phyloP scores from a whole-genome alignment of 2,113 vertebrate species.

The Pandion haliaetus region DNA sequence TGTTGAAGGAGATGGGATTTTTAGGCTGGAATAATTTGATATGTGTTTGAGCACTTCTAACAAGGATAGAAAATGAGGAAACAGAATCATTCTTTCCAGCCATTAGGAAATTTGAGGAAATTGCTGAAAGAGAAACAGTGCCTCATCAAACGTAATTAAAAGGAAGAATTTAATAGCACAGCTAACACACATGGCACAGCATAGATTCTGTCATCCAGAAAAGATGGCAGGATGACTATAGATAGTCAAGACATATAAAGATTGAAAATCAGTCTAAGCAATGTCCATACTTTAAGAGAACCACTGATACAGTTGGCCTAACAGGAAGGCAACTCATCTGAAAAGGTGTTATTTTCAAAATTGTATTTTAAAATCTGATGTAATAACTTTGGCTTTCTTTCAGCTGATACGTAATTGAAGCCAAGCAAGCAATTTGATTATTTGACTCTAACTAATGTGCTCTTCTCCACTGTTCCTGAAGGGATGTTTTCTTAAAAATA shows the following conservation, averaged over 20 bases:
- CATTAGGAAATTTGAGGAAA: neutral
- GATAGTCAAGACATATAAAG: neutral
- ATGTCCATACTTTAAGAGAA: neutral
- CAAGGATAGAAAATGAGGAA: neutral
- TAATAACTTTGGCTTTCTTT: neutral
- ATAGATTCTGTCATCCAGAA: neutral
- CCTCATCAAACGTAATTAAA: neutral
- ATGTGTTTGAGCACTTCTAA: neutral
- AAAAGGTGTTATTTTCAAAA: neutral
- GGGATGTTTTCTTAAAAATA: neutral
- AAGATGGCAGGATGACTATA: neutral
- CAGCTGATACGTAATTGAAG: neutral
- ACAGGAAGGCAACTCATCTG: neutral
- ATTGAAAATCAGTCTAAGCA: neutral
- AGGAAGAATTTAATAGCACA: neutral
- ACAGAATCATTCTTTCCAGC: neutral
- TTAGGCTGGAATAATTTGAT: neutral
- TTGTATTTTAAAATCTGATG: neutral
- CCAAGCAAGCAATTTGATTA: neutral
- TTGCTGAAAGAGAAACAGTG: neutral
- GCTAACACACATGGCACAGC: neutral
- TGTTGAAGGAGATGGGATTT: neutral
- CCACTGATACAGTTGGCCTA: neutral
- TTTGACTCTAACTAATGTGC: neutral
- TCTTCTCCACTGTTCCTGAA: neutral